A percentile compares a stretch with the other conserved stretches of the same genome.
phyloP scores from a whole-genome alignment of 1,140 invertebrate genomes.

The Schmidtea mediterranea region DNA sequence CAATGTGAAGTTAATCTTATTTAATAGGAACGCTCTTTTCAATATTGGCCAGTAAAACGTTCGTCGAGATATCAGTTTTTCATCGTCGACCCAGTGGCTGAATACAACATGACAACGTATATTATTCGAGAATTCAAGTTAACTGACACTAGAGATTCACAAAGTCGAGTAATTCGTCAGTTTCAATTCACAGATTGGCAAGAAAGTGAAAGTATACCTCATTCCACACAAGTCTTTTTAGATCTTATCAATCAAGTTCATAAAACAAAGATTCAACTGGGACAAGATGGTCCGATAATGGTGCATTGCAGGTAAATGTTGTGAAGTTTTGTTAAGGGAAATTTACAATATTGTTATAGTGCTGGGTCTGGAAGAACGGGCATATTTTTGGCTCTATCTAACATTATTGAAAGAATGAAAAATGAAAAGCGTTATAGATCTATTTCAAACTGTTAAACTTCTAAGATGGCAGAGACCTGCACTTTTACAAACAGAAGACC shows the following conservation, averaged over 20 bases:
- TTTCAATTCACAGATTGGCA: conserved; percentile 15
- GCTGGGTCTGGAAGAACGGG: conserved; percentile 53
- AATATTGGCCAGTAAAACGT: conserved; percentile 20
- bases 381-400: conserved; percentile 85
- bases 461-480: conserved; percentile 81
- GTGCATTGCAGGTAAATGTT: conserved; percentile 77
- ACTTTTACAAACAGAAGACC: conserved; percentile 98
- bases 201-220: conserved; percentile 23
- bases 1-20: conserved; percentile 97
- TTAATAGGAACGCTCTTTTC: conserved; percentile 60
- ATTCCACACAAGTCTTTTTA: conserved; percentile 86
- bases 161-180: conserved; percentile 43
- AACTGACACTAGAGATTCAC: conserved; percentile 44
- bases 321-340: too few relatives aligned
- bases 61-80: conserved; percentile 2
- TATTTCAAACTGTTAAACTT: conserved; percentile 93
- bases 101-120: conserved; percentile 98
- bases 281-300: conserved; percentile 90
- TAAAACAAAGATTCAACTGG: conserved; percentile 98
- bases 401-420: conserved; percentile 86
- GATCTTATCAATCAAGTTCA: conserved; percentile 74
- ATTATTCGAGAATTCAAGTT: conserved; percentile 94
- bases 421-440: conserved; percentile 91
- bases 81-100: conserved; percentile 18
- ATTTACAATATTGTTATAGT: too few relatives aligned